A percentile compares a stretch with the other conserved stretches of the same genome.
phyloP scores from a whole-genome alignment of 2,888 invertebrate genomes.

The Papilio gigon region DNA sequence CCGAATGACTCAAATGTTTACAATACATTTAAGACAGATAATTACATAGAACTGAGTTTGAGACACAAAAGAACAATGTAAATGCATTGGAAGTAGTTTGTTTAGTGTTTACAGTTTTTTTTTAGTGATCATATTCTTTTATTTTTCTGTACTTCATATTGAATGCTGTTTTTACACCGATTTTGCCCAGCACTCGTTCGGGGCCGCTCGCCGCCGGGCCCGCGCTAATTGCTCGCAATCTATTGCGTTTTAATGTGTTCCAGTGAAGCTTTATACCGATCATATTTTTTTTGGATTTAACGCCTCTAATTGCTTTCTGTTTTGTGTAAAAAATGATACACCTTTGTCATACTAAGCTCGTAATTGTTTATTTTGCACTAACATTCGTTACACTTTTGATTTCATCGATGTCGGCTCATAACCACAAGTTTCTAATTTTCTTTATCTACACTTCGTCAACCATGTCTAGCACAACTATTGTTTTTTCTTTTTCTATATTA shows the following conservation, averaged over 20 bases:
- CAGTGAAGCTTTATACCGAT: slow-evolving; percentile 26
- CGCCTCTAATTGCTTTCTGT: slow-evolving; percentile 26
- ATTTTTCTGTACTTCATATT: background rate
- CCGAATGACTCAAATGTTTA: slow-evolving; percentile 41
- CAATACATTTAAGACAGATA: slow-evolving; percentile 25
- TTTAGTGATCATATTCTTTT: no score
- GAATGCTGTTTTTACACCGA: background rate
- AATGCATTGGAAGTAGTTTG: background rate
- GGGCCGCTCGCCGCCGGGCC: slow-evolving; percentile 23
- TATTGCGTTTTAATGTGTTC: slow-evolving; percentile 42
- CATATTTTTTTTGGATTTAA: slow-evolving; percentile 20
- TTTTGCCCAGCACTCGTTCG: slow-evolving; percentile 37
- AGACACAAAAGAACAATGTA: slow-evolving; percentile 14
- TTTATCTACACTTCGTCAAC: no score
- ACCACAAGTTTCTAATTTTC: background rate
- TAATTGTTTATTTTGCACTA: background rate
- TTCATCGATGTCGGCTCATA: background rate
- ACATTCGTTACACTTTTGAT: background rate
- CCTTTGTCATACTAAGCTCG: background rate
- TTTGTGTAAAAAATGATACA: slow-evolving; percentile 12
- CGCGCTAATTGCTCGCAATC: slow-evolving; percentile 40
- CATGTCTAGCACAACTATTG: no score
- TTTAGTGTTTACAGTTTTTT: background rate
- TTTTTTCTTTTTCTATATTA: background rate
- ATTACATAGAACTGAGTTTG: slow-evolving; percentile 6